These are phyloP conservation scores for Lamprologus speciosus DNA, from an alignment of 2,113 vertebrate genomes.

Conservation along the genomic window DNA sequence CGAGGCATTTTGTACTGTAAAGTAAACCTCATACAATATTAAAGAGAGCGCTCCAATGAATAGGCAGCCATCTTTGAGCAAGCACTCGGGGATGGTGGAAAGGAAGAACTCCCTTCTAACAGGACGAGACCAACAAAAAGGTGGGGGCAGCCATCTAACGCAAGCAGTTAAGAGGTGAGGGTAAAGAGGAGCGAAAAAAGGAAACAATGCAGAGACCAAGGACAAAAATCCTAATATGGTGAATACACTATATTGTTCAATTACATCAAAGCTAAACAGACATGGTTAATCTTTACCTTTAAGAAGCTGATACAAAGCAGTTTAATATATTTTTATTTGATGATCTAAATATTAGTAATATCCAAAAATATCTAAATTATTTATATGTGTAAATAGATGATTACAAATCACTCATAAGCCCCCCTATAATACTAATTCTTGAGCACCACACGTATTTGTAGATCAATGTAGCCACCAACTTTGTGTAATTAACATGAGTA, in stretches of 20 bases:
- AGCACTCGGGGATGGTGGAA: not conserved
- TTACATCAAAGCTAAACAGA: not conserved
- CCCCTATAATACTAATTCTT: not conserved
- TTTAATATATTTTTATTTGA: not conserved
- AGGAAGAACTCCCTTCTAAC: not conserved
- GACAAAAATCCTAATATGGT: not conserved
- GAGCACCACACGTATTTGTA: not conserved
- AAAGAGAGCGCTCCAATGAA: not conserved
- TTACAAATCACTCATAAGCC: not conserved
- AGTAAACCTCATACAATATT: not conserved
- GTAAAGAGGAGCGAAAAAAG: not conserved
- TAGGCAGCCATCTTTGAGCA: not conserved
- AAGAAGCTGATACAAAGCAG: not conserved
- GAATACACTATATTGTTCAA: not conserved
- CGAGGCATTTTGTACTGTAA: not conserved
- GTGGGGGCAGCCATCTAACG: not conserved
- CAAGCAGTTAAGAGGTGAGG: not conserved
- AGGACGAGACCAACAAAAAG: not conserved
- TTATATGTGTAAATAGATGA: not conserved
- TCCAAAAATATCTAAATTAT: not conserved
- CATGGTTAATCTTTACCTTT: not conserved
- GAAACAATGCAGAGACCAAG: not conserved
- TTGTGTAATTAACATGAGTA: constrained; percentile 64
- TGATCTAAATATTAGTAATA: not conserved
- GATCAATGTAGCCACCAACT: constrained; percentile 54